These are phyloP conservation scores for Aproaerema taeniolella DNA, from an alignment of 2,888 invertebrate genomes.

Conservation along the genomic window DNA sequence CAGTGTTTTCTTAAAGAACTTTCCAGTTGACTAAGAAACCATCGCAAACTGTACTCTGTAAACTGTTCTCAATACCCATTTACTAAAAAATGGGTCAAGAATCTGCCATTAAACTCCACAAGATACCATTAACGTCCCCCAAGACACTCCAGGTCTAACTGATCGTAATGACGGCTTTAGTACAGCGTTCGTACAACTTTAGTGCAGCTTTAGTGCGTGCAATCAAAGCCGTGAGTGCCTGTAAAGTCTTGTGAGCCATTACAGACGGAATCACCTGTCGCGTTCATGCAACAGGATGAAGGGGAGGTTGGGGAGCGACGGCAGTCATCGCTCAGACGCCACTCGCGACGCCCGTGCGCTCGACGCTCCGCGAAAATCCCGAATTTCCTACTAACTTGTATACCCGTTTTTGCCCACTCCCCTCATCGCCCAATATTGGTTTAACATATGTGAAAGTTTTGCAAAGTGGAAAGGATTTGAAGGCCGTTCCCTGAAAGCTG, in stretches of 20 bases:
- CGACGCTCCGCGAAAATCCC: constrained; percentile 2
- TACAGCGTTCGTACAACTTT: too few relatives aligned
- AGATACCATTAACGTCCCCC: too few relatives aligned
- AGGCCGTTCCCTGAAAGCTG: constrained; percentile 41
- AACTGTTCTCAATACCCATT: too few relatives aligned
- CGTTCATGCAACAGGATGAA: constrained; percentile 68
- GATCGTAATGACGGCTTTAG: too few relatives aligned
- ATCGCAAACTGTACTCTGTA: too few relatives aligned
- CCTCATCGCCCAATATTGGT: constrained; percentile 1
- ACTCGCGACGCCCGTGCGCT: constrained; percentile 40
- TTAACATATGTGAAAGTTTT: constrained; percentile 29
- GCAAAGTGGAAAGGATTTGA: constrained; percentile 41
- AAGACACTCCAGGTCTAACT: too few relatives aligned
- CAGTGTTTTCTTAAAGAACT: too few relatives aligned
- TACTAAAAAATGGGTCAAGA: too few relatives aligned
- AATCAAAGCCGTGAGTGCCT: constrained; percentile 1
- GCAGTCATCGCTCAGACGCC: constrained; percentile 73
- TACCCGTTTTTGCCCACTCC: neutral
- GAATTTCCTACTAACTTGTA: neutral
- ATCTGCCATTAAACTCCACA: too few relatives aligned
- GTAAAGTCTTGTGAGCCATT: constrained; percentile 24
- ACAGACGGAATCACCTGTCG: constrained; percentile 66
- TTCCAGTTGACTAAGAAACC: too few relatives aligned
- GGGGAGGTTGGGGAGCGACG: constrained; percentile 58
- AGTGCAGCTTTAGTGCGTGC: too few relatives aligned